These are phyloP conservation scores for Gisinianus flammeolus DNA, from an alignment of 2,888 invertebrate species.

Conservation along the genomic window DNA sequence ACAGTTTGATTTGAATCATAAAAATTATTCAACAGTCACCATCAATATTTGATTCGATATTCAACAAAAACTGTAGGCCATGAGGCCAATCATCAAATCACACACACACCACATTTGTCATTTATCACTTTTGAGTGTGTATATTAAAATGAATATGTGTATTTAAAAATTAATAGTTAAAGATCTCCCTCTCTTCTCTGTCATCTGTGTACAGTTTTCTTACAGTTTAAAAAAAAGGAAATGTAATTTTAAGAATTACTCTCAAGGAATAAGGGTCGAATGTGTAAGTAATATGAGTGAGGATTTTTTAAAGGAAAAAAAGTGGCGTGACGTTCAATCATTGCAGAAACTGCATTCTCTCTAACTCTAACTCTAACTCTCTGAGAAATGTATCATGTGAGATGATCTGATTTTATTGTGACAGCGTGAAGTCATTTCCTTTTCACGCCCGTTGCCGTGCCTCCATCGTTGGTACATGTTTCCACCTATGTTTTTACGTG, in stretches of 20 bases:
- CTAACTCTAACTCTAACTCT: neutral
- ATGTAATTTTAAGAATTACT: no score
- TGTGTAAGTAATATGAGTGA: neutral
- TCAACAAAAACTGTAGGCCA: neutral
- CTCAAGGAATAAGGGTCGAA: neutral
- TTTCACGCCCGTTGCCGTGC: constrained; percentile 34
- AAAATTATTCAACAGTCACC: neutral
- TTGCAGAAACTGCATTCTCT: neutral
- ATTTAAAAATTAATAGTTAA: neutral
- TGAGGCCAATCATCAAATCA: neutral
- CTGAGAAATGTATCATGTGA: constrained; percentile 14
- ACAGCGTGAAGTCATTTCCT: constrained; percentile 35
- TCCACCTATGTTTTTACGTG: neutral
- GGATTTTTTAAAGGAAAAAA: neutral
- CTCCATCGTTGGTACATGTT: neutral
- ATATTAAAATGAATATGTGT: neutral
- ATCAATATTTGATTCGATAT: neutral
- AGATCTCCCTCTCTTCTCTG: neutral
- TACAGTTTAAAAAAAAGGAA: neutral
- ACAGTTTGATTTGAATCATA: neutral
- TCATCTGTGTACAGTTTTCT: neutral
- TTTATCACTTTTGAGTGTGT: neutral
- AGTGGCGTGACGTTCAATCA: constrained; percentile 19
- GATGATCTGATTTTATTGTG: constrained; percentile 33
- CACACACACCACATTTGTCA: neutral